Percentiles rank a stretch among this genome's conserved stretches.
phyloP scores from a whole-genome alignment of 2,888 invertebrate genomes.

The Caradrina kadenii region DNA sequence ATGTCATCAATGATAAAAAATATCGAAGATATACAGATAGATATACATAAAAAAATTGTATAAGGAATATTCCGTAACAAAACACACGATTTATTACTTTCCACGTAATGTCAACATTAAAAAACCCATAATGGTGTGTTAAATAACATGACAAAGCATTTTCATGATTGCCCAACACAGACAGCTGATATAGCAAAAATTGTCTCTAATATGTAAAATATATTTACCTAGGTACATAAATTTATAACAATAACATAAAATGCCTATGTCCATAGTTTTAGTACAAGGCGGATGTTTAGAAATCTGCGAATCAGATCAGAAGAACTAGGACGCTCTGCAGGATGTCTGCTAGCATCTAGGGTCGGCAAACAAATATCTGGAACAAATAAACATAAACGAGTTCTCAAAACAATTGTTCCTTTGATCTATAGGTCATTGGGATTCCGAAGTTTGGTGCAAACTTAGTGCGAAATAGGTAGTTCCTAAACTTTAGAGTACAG shows the following conservation, averaged over 20 bases:
- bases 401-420: slow-evolving; percentile 33
- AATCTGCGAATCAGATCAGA: slow-evolving; percentile 64
- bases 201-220: not conserved
- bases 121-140: not conserved
- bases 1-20: not conserved
- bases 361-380: slow-evolving; percentile 39
- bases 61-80: slow-evolving; percentile 1
- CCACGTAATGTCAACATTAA: slow-evolving; percentile 4
- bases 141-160: slow-evolving; percentile 31
- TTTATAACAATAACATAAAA: slow-evolving; percentile 20
- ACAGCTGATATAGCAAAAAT: not conserved
- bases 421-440: slow-evolving; percentile 19
- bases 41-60: not conserved
- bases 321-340: slow-evolving; percentile 62
- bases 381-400: slow-evolving; percentile 32
- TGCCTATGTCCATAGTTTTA: slow-evolving; percentile 34
- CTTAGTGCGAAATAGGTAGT: no score
- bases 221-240: not conserved
- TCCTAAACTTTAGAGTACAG: no score
- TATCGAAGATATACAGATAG: not conserved
- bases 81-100: slow-evolving; percentile 13
- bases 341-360: slow-evolving; percentile 59
- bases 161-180: slow-evolving; percentile 6
- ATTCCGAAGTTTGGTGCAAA: no score
- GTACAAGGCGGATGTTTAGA: slow-evolving; percentile 61